phyloP scores from a whole-genome alignment of 2,113 vertebrate genomes.

The Clarias magur region DNA sequence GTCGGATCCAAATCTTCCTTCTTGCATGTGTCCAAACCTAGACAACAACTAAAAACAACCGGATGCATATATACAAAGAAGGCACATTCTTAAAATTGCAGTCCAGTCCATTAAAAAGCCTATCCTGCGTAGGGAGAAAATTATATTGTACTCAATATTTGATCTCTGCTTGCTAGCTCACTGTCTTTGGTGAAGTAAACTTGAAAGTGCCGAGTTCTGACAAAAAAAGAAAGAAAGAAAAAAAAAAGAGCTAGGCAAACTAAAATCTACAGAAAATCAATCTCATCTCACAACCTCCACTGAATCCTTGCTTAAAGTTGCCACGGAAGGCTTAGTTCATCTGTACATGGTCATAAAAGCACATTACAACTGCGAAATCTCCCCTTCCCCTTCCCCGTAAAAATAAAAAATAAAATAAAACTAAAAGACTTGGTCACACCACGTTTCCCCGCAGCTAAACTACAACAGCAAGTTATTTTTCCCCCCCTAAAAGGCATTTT shows the following conservation, averaged over 20 bases:
- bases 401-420: slow-evolving; percentile 42
- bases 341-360: slow-evolving; percentile 82
- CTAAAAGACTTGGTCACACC: slow-evolving; percentile 59
- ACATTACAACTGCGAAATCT: slow-evolving; percentile 76
- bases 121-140: slow-evolving; percentile 83
- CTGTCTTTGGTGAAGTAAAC: slow-evolving; percentile 96
- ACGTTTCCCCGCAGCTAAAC: slow-evolving; percentile 68
- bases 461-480: slow-evolving; percentile 80
- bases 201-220: slow-evolving; percentile 90
- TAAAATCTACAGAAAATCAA: slow-evolving; percentile 71
- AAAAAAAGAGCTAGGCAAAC: slow-evolving; percentile 78
- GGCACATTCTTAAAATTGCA: slow-evolving; percentile 96
- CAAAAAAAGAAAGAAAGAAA: slow-evolving; percentile 37
- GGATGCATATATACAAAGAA: slow-evolving; percentile 95
- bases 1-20: slow-evolving; percentile 90
- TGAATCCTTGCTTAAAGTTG: slow-evolving; percentile 76
- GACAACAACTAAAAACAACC: slow-evolving; percentile 79
- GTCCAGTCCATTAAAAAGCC: slow-evolving; percentile 86
- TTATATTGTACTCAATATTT: slow-evolving; percentile 63
- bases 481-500: slow-evolving; percentile 79
- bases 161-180: slow-evolving; percentile 81
- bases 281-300: slow-evolving; percentile 63
- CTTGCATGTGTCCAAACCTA: slow-evolving; percentile 85
- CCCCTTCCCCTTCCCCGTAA: slow-evolving; percentile 61
- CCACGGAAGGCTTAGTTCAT: slow-evolving; percentile 79